phyloP scores from a whole-genome alignment of 2,113 vertebrate genomes.

The Eudyptes chrysolophus region DNA sequence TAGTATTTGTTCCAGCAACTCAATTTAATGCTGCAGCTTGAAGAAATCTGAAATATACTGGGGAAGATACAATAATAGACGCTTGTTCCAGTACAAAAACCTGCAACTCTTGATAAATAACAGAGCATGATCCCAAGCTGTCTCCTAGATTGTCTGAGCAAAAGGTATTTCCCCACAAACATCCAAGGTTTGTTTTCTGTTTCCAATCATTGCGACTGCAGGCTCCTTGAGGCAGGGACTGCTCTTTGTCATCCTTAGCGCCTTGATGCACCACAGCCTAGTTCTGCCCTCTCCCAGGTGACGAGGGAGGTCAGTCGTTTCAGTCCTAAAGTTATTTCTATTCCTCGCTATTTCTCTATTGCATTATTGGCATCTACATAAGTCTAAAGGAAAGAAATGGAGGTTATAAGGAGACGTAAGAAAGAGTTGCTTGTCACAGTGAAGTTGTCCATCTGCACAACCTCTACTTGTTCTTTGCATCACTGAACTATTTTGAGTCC shows the following conservation, averaged over 20 bases:
- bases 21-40: neutral
- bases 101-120: slow-evolving; percentile 4
- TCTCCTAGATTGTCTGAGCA: neutral
- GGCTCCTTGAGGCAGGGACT: slow-evolving; percentile 7
- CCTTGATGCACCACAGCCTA: fast-evolving
- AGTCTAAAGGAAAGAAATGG: neutral
- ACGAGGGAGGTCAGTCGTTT: neutral
- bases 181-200: slow-evolving; percentile 43
- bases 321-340: neutral
- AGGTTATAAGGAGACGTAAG: neutral
- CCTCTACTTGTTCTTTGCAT: neutral
- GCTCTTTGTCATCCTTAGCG: slow-evolving; percentile 15
- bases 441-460: neutral
- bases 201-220: neutral
- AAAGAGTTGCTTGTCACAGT: neutral
- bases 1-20: neutral
- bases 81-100: neutral
- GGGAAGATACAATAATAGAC: neutral
- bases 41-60: neutral
- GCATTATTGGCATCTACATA: neutral
- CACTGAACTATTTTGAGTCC: neutral
- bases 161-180: slow-evolving; percentile 28
- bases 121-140: slow-evolving; percentile 33
- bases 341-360: neutral
- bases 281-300: neutral